Conservation (phyloP, 1,140 invertebrate species). For the Maconellicoccus hirsutus region DNA sequence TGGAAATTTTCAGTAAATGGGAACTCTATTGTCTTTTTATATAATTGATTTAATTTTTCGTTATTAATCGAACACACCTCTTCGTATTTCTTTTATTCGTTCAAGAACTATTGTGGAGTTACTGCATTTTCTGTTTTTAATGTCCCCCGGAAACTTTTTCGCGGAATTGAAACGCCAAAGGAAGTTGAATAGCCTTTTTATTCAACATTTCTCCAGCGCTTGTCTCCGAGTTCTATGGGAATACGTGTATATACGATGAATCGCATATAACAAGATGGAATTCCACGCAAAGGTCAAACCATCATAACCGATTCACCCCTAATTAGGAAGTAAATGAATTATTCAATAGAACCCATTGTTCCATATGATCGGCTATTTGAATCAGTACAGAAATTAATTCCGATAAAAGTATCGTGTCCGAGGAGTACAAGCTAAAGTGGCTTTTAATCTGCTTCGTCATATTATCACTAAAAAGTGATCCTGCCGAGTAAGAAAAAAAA, state of each 20-base stretch:
- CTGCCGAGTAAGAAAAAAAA: conserved; percentile 11
- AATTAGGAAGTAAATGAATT: neutral
- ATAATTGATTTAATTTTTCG: conserved; percentile 10
- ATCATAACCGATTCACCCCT: neutral
- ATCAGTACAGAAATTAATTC: neutral
- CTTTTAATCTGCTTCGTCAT: neutral
- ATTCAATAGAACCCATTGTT: conserved; percentile 13
- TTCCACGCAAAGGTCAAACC: neutral
- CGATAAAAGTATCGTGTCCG: conserved; percentile 7
- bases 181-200: neutral
- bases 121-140: neutral
- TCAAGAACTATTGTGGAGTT: too few relatives aligned
- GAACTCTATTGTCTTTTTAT: neutral
- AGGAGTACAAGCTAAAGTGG: neutral
- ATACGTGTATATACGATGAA: too few relatives aligned
- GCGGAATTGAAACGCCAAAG: neutral
- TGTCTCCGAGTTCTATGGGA: neutral
- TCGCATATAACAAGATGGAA: too few relatives aligned
- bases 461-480: neutral
- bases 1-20: too few relatives aligned
- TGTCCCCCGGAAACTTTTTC: neutral
- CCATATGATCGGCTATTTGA: neutral
- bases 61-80: neutral
- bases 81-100: neutral
- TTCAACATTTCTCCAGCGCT: neutral